Conservation (phyloP, 2,113 vertebrate species). For the Oreocharis arfaki region DNA sequence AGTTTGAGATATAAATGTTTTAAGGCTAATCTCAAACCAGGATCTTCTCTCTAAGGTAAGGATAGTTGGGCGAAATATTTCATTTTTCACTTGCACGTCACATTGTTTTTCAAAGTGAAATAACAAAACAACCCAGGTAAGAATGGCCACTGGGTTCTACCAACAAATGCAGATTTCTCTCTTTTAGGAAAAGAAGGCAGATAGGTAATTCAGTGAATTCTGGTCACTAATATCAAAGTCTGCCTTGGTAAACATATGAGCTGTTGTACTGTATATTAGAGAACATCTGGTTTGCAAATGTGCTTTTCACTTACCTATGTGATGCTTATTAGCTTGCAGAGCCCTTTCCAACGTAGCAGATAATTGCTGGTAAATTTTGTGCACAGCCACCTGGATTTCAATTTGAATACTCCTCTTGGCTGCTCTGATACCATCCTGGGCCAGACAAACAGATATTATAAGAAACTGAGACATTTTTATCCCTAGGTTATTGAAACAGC, state of each 20-base stretch:
- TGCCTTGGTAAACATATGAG: background rate
- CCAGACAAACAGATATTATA: background rate
- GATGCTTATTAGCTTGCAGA: slow-evolving; percentile 93
- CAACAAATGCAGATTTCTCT: background rate
- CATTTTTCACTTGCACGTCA: background rate
- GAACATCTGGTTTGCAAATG: background rate
- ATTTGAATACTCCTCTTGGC: slow-evolving; percentile 91
- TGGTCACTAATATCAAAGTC: background rate
- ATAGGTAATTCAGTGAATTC: background rate
- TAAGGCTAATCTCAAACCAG: background rate
- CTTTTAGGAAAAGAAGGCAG: background rate
- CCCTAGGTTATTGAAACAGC: background rate
- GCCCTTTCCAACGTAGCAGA: slow-evolving; percentile 92
- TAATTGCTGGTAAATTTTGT: slow-evolving; percentile 97
- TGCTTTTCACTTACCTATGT: slow-evolving; percentile 80
- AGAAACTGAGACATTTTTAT: background rate
- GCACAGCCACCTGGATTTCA: slow-evolving; percentile 94
- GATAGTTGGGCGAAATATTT: background rate
- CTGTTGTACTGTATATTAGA: background rate
- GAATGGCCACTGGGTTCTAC: background rate
- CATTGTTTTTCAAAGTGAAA: background rate
- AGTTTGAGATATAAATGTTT: background rate
- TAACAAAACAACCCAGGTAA: background rate
- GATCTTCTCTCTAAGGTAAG: background rate
- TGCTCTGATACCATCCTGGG: slow-evolving; percentile 91